Evolutionary conservation across 2,888 invertebrate genomes (phyloP).

Genomic region (Diadromus collaris): DNA sequence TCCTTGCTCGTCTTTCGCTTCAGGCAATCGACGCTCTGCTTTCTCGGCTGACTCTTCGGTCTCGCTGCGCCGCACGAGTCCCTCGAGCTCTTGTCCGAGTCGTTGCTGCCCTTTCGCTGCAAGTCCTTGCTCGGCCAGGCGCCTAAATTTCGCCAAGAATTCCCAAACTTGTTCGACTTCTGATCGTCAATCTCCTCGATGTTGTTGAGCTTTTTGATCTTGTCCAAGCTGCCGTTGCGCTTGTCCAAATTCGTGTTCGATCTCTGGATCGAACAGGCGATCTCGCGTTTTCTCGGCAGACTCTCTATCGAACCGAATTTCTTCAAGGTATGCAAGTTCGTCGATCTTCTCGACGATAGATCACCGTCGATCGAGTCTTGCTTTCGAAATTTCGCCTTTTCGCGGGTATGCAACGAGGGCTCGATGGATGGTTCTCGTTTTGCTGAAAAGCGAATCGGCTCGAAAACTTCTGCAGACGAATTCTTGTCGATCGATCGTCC

Average conservation of each 20-base stretch:
- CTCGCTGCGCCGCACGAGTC: slow-evolving; percentile 48
- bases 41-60: slow-evolving; percentile 60
- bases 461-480: not conserved
- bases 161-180: slow-evolving; percentile 46
- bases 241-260: slow-evolving; percentile 70
- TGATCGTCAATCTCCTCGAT: slow-evolving; percentile 71
- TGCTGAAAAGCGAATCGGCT: not conserved
- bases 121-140: slow-evolving; percentile 58
- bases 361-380: slow-evolving; percentile 69
- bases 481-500: not conserved
- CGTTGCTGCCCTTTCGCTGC: slow-evolving; percentile 70
- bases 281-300: slow-evolving; percentile 63
- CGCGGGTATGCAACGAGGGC: not conserved
- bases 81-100: slow-evolving; percentile 69
- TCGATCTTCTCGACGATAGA: slow-evolving; percentile 26
- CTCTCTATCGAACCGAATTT: slow-evolving; percentile 72
- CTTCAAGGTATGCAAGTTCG: slow-evolving; percentile 65
- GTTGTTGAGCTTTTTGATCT: slow-evolving; percentile 70
- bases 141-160: slow-evolving; percentile 60
- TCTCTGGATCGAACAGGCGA: slow-evolving; percentile 62
- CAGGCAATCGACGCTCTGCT: slow-evolving; percentile 70
- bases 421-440: slow-evolving; percentile 1
- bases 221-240: slow-evolving; percentile 58
- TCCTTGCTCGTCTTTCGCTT: slow-evolving; percentile 74
- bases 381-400: slow-evolving; percentile 65